phyloP scores from a whole-genome alignment of 2,797 vertebrate species.

The Masticophis lateralis region DNA sequence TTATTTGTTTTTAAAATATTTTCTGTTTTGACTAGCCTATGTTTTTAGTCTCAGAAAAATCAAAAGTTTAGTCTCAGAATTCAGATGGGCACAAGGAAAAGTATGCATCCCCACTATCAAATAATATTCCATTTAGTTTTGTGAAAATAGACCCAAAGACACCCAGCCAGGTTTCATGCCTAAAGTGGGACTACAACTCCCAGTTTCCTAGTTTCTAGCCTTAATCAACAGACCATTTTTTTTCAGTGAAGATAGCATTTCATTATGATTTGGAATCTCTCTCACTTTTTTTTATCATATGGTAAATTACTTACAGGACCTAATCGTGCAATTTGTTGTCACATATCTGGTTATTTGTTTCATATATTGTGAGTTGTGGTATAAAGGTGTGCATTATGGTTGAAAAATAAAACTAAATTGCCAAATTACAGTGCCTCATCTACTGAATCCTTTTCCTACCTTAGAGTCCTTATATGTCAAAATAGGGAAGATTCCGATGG shows the following conservation, averaged over 20 bases:
- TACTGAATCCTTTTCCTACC: background rate
- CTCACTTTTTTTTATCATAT: background rate
- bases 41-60: background rate
- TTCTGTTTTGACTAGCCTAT: background rate
- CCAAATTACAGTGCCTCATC: background rate
- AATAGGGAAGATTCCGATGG: background rate
- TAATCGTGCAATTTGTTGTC: background rate
- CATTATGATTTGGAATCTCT: background rate
- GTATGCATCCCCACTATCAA: background rate
- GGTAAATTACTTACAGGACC: background rate
- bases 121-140: background rate
- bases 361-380: background rate
- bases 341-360: background rate
- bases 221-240: background rate
- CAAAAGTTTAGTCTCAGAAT: background rate
- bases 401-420: background rate
- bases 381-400: background rate
- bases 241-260: background rate
- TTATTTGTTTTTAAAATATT: background rate
- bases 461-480: background rate
- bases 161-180: background rate
- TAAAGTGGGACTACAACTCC: background rate
- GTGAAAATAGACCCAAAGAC: background rate
- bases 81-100: background rate
- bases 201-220: background rate